Conservation (phyloP, 2,888 invertebrate species). For the Nyleta sp. region DNA sequence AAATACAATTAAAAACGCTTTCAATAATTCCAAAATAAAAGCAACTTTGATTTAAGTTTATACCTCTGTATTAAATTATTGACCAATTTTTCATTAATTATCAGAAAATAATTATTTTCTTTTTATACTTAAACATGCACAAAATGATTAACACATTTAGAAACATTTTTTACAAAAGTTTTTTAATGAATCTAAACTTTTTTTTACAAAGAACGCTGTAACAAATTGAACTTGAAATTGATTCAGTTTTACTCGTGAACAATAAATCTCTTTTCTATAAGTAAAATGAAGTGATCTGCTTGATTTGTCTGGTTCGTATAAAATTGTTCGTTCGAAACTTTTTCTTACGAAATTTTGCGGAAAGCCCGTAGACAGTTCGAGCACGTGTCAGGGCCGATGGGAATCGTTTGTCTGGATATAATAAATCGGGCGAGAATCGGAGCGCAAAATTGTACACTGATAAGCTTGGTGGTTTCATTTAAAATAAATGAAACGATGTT, state of each 20-base stretch:
- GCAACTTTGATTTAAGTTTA: too few species aligned
- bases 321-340: constrained; percentile 2
- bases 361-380: constrained; percentile 34
- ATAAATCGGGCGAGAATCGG: constrained; percentile 50
- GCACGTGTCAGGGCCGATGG: constrained; percentile 58
- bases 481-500: constrained; percentile 46
- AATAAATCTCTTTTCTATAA: neutral
- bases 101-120: too few species aligned
- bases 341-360: constrained; percentile 21
- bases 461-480: constrained; percentile 36
- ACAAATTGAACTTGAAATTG: too few species aligned
- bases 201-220: too few species aligned
- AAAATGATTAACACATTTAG: too few species aligned
- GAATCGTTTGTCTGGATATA: constrained; percentile 53
- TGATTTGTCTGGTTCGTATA: neutral
- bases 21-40: too few species aligned
- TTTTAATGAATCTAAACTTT: too few species aligned
- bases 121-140: too few species aligned
- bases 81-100: too few species aligned
- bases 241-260: neutral
- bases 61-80: too few species aligned
- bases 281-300: neutral
- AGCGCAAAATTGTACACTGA: constrained; percentile 54
- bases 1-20: too few species aligned
- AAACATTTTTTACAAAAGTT: too few species aligned